These are phyloP conservation scores for Clarias gariepinus DNA, from an alignment of 2,113 vertebrate genomes.

Conservation along the genomic window DNA sequence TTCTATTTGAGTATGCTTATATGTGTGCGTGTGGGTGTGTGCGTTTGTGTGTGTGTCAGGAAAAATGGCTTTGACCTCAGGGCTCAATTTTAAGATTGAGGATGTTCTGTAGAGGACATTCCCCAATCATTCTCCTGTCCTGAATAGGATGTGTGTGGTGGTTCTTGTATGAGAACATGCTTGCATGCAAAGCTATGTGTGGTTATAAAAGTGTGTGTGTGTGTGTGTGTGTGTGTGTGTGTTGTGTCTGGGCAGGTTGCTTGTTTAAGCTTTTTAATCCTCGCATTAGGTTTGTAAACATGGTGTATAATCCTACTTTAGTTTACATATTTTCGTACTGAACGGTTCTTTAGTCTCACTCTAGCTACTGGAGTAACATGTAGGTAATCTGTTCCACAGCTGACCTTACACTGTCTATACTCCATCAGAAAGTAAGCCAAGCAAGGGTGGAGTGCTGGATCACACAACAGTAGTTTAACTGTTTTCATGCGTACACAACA, in stretches of 20 bases:
- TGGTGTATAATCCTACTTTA: constrained; percentile 69
- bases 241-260: constrained; percentile 63
- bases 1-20: constrained; percentile 14
- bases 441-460: neutral
- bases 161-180: neutral
- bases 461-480: neutral
- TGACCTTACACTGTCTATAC: constrained; percentile 13
- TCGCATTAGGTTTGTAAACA: constrained; percentile 71
- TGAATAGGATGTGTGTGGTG: constrained; percentile 15
- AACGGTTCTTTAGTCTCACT: constrained; percentile 56
- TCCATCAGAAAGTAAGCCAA: constrained; percentile 13
- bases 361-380: constrained; percentile 57
- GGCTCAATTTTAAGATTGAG: constrained; percentile 65
- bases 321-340: constrained; percentile 62
- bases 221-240: neutral
- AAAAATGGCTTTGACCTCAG: constrained; percentile 71
- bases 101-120: constrained; percentile 60
- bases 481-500: constrained; percentile 28
- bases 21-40: constrained; percentile 43
- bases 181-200: constrained; percentile 15
- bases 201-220: neutral
- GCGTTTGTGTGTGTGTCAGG: constrained; percentile 40
- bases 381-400: constrained; percentile 52
- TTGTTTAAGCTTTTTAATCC: constrained; percentile 72
- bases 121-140: constrained; percentile 55